These are phyloP conservation scores for Xerus inauris DNA, from an alignment of 2,113 vertebrate genomes.

Conservation along the genomic window DNA sequence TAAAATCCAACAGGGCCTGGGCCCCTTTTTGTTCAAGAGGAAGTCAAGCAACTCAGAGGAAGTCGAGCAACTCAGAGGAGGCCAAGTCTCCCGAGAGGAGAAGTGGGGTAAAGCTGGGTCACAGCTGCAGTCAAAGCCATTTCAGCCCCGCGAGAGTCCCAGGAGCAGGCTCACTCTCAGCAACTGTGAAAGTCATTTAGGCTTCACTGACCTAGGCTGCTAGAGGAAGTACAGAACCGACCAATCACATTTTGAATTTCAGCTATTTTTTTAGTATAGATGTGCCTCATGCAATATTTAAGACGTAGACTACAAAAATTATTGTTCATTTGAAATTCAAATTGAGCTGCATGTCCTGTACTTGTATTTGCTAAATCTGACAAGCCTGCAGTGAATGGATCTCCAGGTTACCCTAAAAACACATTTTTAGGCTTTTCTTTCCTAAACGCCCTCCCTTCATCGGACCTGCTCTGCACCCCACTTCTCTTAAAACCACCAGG, in stretches of 20 bases:
- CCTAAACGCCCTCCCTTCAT: too few relatives aligned
- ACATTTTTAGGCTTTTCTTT: not conserved
- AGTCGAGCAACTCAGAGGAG: fast-evolving
- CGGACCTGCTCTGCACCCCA: not conserved
- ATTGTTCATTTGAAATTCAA: not conserved
- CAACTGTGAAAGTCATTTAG: not conserved
- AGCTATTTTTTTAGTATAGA: not conserved
- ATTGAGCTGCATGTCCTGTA: not conserved
- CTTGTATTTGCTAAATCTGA: not conserved
- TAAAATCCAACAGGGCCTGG: not conserved
- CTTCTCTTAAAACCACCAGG: not conserved
- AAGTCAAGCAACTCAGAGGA: too few relatives aligned
- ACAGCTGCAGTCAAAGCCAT: too few relatives aligned
- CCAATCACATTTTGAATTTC: not conserved
- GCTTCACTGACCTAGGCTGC: not conserved
- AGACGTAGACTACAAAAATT: not conserved
- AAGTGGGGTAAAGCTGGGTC: too few relatives aligned
- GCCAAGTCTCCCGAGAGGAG: fast-evolving
- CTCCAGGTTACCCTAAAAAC: not conserved
- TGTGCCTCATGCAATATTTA: not conserved
- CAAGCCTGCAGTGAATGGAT: not conserved
- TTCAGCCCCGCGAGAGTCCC: not conserved
- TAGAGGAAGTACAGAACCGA: not conserved
- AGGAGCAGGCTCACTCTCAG: not conserved
- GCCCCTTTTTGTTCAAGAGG: not conserved